A percentile compares a stretch with the other conserved stretches of the same genome.
phyloP scores from a whole-genome alignment of 2,888 invertebrate species.

The Eubasilissa splendida region DNA sequence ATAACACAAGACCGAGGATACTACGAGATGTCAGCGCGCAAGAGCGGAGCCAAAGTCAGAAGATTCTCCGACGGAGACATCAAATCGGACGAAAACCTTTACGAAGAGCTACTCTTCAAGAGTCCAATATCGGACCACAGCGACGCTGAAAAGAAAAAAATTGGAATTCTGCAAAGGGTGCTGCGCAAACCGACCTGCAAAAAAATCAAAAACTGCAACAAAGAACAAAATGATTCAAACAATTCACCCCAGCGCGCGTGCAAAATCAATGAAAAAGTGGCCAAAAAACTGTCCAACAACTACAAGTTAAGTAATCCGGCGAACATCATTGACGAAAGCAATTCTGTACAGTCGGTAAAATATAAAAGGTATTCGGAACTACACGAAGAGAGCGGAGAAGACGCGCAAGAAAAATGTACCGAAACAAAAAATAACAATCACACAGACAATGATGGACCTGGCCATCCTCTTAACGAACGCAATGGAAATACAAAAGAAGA shows the following conservation, averaged over 20 bases:
- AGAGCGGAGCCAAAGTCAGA: slow-evolving; percentile 6
- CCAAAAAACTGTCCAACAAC: slow-evolving; percentile 37
- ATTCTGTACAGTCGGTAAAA: slow-evolving; percentile 10
- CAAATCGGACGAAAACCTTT: slow-evolving; percentile 48
- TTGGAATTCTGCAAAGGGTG: slow-evolving; percentile 50
- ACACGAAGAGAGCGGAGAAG: slow-evolving; percentile 1
- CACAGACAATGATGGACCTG: not conserved
- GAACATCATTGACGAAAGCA: slow-evolving; percentile 9
- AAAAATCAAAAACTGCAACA: slow-evolving; percentile 13
- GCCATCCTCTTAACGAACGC: too few species aligned
- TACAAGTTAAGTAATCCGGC: slow-evolving; percentile 32
- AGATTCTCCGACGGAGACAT: slow-evolving; percentile 43
- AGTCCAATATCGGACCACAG: not conserved
- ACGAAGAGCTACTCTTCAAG: slow-evolving; percentile 55
- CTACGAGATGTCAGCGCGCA: slow-evolving; percentile 51
- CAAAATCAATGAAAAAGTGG: slow-evolving; percentile 42
- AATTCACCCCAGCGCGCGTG: slow-evolving; percentile 6
- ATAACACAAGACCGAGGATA: slow-evolving; percentile 49
- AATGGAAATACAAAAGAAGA: too few species aligned
- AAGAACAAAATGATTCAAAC: slow-evolving; percentile 1
- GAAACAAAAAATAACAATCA: not conserved
- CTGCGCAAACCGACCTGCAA: slow-evolving; percentile 41
- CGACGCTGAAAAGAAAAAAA: slow-evolving; percentile 44
- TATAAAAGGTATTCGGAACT: slow-evolving; percentile 30
- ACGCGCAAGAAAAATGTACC: not conserved